Evolutionary conservation across 1,140 invertebrate genomes (phyloP), one percentile per base, ranked within the genome.

Genomic region (Drosophila parabipectinata): DNA sequence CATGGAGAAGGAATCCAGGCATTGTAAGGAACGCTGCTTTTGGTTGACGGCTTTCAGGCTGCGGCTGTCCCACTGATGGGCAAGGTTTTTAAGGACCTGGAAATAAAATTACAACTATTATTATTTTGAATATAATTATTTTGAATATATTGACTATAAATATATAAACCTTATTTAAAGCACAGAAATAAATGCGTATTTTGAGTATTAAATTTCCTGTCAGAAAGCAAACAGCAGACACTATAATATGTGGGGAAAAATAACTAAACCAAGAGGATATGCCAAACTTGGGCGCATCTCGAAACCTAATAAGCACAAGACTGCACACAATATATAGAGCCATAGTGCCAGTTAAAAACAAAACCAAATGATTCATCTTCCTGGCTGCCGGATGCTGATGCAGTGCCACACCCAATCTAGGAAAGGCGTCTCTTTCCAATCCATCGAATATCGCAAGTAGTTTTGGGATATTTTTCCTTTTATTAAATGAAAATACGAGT

Each of bases 1-100:
- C 90, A 91, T 91, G 4, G 90, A 91, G 14, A 91, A 91, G 0
- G 87, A 91, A 50, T 91, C 84, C 1, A 91, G 54, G 12, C 90
- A 91, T 4, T 91, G 85, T 5, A 90, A 60, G 0, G 90, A 91
- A 1, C 87, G 72, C 10, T 90, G 80, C 51, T 91, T 91, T 32
- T 88, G 79, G 8, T 69, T 59, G 0, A 90, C 71, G 0, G 83
- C 64, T 45, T 85, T 90, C 0, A 91, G 44, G 41, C 50, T 77
- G 18, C 78, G 76, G 3, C 73, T 69, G 32, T 91, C 90, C 90
- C 90, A 91, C 51, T 91, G 90, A 72, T 89, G 85, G 0, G 87
- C 67, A 0, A 91, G 74, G 24, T 91, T 91, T 37, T 90, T 91
- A 1, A 91, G 51, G 7, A 91, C 90, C 90, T 91, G 15, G 0